Base-by-base conservation (phyloP, 2,113 vertebrate species). In the Stegostoma tigrinum region DNA sequence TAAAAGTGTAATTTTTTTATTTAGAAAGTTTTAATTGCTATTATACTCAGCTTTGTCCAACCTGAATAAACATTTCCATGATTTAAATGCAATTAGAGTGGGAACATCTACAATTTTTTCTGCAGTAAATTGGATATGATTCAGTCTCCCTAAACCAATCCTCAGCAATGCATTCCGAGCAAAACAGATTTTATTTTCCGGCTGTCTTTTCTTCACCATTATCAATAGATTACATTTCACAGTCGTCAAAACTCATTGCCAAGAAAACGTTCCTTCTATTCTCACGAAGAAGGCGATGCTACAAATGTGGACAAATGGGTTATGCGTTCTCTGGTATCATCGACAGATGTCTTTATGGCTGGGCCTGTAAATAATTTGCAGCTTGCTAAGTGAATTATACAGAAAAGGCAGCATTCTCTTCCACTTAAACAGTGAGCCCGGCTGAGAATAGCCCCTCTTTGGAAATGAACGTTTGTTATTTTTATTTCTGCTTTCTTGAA, bases 321-420 rank as follows among this genome's bases (percentile, higher is more conserved):
- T 95, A 42, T 1, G 21, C 52, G 67, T 17, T 95, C 23, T 15
- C 67, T 72, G 67, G 94, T 52, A 72, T 45, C 61, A 64, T 67
- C 61, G 38, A 19, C 27, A 52, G 45, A 95, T 48, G 94, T 52
- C 67, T 72, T 72, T 52, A 52, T 95, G 27, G 3, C 67, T 52
- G 67, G 27, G 45, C 52, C 94, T 95, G 68, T 70, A 72, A 95
- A 95, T 45, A 75, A 23, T 95, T 95, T 95, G 87, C 48, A 90
- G 87, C 87, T 52, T 34, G 55, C 27, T 34, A 52, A 95, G 94
- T 95, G 45, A 95, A 95, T 95, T 70, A 72, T 95, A 38, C 12
- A 94, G 93, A 48, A 70, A 70, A 10, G 17, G 67, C 23, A 72
- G 27, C 27, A 30, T n/a, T 34, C 42, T 75, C 68, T 6, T 95